Evolutionary conservation across 2,888 invertebrate genomes (phyloP).

Genomic region (Chydorus sphaericus): DNA sequence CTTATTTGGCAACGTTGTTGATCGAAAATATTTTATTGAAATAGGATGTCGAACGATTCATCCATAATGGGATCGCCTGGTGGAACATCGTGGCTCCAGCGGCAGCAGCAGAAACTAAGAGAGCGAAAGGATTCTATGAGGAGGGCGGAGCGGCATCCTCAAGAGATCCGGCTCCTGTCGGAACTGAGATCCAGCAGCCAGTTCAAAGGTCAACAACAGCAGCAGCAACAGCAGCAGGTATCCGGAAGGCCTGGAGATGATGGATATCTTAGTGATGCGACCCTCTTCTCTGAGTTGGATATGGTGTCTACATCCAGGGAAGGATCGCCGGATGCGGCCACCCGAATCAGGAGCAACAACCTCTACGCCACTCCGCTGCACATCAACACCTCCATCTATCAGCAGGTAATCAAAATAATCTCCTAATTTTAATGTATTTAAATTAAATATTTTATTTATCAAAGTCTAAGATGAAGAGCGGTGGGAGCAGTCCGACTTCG

Average conservation of each 20-base stretch:
- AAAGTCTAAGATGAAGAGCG: no score
- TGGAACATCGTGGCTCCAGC: constrained; percentile 63
- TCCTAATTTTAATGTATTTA: not conserved
- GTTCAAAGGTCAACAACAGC: not conserved
- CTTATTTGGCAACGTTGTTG: no score
- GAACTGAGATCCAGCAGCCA: constrained; percentile 34
- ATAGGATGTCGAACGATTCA: not conserved
- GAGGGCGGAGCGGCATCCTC: constrained; percentile 52
- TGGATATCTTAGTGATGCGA: constrained; percentile 64
- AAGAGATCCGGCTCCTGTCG: constrained; percentile 46
- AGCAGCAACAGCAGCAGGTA: not conserved
- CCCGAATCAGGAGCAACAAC: constrained; percentile 15
- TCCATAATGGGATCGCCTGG: constrained; percentile 29
- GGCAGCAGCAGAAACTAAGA: constrained; percentile 64
- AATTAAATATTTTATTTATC: not conserved
- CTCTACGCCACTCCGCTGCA: constrained; percentile 44
- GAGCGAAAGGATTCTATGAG: constrained; percentile 58
- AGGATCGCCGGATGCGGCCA: constrained; percentile 19
- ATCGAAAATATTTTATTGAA: no score
- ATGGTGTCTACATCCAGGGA: constrained; percentile 12
- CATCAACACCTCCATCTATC: constrained; percentile 38
- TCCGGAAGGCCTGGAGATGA: constrained; percentile 29
- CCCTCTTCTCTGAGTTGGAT: constrained; percentile 48
- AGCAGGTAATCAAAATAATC: not conserved
- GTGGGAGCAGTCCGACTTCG: constrained; percentile 33